Conservation (phyloP, 2,888 invertebrate species). For the Thalpophila matura region DNA sequence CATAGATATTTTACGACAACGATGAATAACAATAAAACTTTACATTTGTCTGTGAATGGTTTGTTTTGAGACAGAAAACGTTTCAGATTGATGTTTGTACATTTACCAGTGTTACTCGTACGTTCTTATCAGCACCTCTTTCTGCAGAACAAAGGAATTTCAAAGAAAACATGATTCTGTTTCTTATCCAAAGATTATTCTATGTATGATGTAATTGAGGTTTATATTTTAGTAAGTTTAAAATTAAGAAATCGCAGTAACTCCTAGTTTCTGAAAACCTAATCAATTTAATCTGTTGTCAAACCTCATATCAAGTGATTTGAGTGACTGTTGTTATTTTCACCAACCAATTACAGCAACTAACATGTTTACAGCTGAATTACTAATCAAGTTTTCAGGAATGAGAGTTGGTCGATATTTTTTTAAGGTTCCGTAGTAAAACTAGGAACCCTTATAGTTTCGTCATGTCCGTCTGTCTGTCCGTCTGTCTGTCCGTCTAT, state of each 20-base stretch:
- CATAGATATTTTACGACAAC: slow-evolving; percentile 52
- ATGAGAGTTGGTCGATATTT: too few species aligned
- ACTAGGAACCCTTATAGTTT: too few species aligned
- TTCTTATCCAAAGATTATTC: not conserved
- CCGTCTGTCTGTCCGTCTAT: too few species aligned
- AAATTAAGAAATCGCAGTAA: not conserved
- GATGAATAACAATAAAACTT: slow-evolving; percentile 50
- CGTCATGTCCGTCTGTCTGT: too few species aligned
- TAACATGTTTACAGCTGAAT: too few species aligned
- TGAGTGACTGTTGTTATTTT: not conserved
- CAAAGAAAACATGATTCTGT: not conserved
- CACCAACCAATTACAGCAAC: too few species aligned
- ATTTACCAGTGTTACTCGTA: slow-evolving; percentile 29
- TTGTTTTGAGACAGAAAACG: slow-evolving; percentile 23
- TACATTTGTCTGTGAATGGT: slow-evolving; percentile 39
- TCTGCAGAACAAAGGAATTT: slow-evolving; percentile 18
- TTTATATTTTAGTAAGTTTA: not conserved
- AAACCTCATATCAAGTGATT: too few species aligned
- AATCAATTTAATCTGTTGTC: not conserved
- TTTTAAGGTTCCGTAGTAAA: too few species aligned
- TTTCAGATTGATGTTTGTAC: slow-evolving; percentile 39
- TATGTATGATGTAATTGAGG: not conserved
- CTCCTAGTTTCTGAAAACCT: not conserved
- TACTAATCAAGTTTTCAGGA: too few species aligned
- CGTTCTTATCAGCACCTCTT: slow-evolving; percentile 18